Conservation (phyloP, 1,140 invertebrate genomes). For the Orussus abietinus region DNA sequence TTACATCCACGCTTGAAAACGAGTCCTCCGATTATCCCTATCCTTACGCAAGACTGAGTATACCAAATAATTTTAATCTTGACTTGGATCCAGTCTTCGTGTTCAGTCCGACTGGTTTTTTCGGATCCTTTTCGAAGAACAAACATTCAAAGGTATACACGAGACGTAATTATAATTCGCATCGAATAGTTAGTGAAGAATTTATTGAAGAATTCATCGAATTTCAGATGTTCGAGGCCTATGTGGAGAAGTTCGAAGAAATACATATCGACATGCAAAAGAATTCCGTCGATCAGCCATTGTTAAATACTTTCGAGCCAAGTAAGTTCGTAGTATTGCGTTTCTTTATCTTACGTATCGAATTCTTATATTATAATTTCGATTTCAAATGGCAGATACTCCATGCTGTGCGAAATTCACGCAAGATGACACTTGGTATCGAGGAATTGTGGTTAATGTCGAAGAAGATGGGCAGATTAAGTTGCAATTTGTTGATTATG, state of each 20-base stretch:
- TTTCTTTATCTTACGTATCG: constrained; percentile 2
- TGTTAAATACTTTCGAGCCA: constrained; percentile 15
- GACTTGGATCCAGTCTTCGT: too few species aligned
- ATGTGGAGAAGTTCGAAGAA: too few species aligned
- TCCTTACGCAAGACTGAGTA: too few species aligned
- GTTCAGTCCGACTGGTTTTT: too few species aligned
- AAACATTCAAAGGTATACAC: too few species aligned
- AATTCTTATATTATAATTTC: constrained; percentile 1
- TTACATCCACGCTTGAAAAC: too few species aligned
- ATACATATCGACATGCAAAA: constrained; percentile 29
- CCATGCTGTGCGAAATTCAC: constrained; percentile 35
- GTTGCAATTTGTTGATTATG: constrained; percentile 63
- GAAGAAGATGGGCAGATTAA: constrained; percentile 37
- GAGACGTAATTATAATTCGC: too few species aligned
- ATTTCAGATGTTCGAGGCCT: constrained; percentile 16
- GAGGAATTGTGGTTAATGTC: constrained; percentile 54
- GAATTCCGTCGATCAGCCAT: constrained; percentile 21
- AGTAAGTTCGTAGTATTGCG: constrained; percentile 18
- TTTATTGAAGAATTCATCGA: constrained; percentile 13
- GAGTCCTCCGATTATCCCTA: too few species aligned
- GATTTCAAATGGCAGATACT: constrained; percentile 22
- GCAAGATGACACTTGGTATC: constrained; percentile 51
- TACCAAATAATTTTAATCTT: too few species aligned
- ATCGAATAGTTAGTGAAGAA: too few species aligned
- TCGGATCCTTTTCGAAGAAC: too few species aligned